These are phyloP conservation scores for Coptodon bakossiorum DNA, from an alignment of 2,113 vertebrate species.

Conservation along the genomic window DNA sequence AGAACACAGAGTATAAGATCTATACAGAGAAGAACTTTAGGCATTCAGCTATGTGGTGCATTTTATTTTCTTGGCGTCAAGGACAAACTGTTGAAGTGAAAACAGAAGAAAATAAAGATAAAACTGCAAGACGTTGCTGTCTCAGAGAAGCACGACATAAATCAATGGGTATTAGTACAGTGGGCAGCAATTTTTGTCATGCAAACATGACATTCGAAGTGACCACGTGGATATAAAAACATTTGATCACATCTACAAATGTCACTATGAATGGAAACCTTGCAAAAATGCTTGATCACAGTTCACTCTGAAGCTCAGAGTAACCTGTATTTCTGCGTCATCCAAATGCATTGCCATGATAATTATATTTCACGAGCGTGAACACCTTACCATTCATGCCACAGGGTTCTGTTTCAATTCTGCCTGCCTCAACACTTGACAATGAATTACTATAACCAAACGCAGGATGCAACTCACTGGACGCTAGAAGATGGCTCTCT, in stretches of 20 bases:
- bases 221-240: not conserved
- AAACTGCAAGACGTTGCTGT: not conserved
- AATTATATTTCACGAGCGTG: not conserved
- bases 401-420: not conserved
- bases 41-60: not conserved
- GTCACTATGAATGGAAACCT: conserved; percentile 54
- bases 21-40: conserved; percentile 5
- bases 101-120: not conserved
- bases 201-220: not conserved
- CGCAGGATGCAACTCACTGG: not conserved
- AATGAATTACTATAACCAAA: not conserved
- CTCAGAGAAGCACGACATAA: not conserved
- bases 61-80: not conserved
- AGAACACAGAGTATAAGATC: not conserved
- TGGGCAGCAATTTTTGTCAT: not conserved
- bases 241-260: conserved; percentile 44
- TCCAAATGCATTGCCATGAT: not conserved
- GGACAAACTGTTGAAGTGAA: not conserved
- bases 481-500: not conserved
- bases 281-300: conserved; percentile 52
- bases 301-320: conserved; percentile 37
- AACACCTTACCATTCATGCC: not conserved
- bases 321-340: not conserved
- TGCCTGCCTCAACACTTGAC: not conserved
- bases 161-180: not conserved